Conservation (phyloP, 2,888 invertebrate genomes). For the Clistopyga incitator region DNA sequence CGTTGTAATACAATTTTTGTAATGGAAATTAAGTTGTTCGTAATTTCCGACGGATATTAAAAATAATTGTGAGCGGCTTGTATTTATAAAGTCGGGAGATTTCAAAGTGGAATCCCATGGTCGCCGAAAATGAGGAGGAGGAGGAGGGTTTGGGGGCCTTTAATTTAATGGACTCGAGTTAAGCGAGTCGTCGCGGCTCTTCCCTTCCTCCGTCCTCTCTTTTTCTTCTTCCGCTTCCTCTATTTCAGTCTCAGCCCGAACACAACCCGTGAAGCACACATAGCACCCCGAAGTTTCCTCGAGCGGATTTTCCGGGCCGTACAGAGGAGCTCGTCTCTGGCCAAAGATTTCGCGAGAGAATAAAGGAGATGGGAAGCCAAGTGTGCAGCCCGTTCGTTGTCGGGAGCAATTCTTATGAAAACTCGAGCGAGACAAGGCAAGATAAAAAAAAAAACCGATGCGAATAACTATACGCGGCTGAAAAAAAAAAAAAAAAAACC, state of each 20-base stretch:
- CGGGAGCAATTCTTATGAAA: neutral
- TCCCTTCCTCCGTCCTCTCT: conserved; percentile 4
- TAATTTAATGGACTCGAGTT: conserved; percentile 55
- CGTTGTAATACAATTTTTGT: neutral
- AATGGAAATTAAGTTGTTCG: neutral
- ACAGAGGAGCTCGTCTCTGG: conserved; percentile 11
- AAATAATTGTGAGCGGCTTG: conserved; percentile 2
- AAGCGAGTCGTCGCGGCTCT: conserved; percentile 43
- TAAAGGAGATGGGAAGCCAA: conserved; percentile 15
- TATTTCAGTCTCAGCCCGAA: conserved; percentile 43
- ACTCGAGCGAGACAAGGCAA: neutral
- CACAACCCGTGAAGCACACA: conserved; percentile 27
- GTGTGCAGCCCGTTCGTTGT: neutral
- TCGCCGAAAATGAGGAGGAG: conserved; percentile 10
- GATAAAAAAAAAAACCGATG: neutral
- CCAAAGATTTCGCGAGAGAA: conserved; percentile 36
- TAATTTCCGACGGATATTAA: neutral
- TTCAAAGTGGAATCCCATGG: conserved; percentile 7
- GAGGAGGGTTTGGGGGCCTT: conserved; percentile 30
- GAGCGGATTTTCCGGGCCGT: conserved; percentile 43
- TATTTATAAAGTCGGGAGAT: conserved; percentile 25
- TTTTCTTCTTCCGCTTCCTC: neutral
- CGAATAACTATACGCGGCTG: neutral
- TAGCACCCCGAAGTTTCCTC: conserved; percentile 45
- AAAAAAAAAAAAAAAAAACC: neutral